Percentiles rank a stretch among this genome's conserved stretches.
Conservation (phyloP, 2,113 vertebrate species). For the Cygnus buccinator region DNA sequence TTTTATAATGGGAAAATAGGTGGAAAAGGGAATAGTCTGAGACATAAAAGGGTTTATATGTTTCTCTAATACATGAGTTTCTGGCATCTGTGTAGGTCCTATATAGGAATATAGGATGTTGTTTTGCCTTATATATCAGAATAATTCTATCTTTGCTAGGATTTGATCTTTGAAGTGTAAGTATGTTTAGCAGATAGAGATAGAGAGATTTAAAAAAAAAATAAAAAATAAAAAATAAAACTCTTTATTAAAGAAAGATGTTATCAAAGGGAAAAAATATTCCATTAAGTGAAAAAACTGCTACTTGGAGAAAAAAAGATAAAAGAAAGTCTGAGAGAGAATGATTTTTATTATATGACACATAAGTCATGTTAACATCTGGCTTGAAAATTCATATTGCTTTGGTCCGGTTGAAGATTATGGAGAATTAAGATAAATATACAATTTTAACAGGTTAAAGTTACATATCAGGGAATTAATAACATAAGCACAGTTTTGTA, state of each 20-base stretch:
- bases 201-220: neutral
- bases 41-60: neutral
- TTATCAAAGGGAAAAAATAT: neutral
- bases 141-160: neutral
- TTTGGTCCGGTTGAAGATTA: neutral
- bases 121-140: neutral
- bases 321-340: neutral
- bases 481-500: neutral
- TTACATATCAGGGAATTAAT: neutral
- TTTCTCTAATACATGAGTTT: neutral
- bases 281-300: fast-evolving
- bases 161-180: neutral
- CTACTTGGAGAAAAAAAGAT: neutral
- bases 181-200: neutral
- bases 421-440: neutral
- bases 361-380: neutral
- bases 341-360: neutral
- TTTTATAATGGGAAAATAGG: neutral
- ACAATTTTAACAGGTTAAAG: neutral
- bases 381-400: neutral
- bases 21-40: neutral
- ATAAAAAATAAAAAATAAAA: fast-evolving
- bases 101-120: neutral
- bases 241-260: neutral
- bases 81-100: neutral